Conservation (phyloP, 2,888 invertebrate species). For the Machimus rusticus region DNA sequence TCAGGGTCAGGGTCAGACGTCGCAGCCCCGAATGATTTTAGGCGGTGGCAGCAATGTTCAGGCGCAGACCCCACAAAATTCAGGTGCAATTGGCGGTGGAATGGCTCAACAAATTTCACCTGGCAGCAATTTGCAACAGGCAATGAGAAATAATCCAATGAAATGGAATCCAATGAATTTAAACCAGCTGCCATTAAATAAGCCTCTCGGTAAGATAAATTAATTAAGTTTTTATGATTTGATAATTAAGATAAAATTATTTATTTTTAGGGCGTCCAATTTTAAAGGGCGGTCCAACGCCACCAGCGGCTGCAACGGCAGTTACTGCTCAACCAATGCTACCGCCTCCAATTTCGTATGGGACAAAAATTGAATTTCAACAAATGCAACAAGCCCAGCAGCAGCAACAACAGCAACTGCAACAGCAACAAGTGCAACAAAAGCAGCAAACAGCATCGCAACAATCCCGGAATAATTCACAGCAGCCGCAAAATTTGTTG, state of each 20-base stretch:
- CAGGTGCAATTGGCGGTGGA: slow-evolving; percentile 52
- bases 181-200: slow-evolving; percentile 39
- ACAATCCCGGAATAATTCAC: background rate
- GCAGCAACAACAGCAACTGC: slow-evolving; percentile 52
- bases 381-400: slow-evolving; percentile 53
- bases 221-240: background rate
- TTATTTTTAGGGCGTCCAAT: slow-evolving; percentile 58
- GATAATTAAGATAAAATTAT: too few relatives aligned
- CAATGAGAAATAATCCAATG: slow-evolving; percentile 49
- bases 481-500: slow-evolving; percentile 38
- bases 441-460: slow-evolving; percentile 47
- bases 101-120: slow-evolving; percentile 46
- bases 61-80: slow-evolving; percentile 50
- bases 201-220: slow-evolving; percentile 54
- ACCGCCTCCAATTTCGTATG: slow-evolving; percentile 50
- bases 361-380: slow-evolving; percentile 42
- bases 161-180: slow-evolving; percentile 47
- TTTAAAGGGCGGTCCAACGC: slow-evolving; percentile 56
- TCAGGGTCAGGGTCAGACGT: slow-evolving; percentile 45
- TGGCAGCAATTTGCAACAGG: slow-evolving; percentile 49
- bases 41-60: slow-evolving; percentile 52
- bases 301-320: slow-evolving; percentile 53
- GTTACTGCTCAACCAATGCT: slow-evolving; percentile 56
- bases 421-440: slow-evolving; percentile 51
- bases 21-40: slow-evolving; percentile 58